Base-by-base conservation (phyloP, 2,797 vertebrate species). In the Eulemur albifrons region DNA sequence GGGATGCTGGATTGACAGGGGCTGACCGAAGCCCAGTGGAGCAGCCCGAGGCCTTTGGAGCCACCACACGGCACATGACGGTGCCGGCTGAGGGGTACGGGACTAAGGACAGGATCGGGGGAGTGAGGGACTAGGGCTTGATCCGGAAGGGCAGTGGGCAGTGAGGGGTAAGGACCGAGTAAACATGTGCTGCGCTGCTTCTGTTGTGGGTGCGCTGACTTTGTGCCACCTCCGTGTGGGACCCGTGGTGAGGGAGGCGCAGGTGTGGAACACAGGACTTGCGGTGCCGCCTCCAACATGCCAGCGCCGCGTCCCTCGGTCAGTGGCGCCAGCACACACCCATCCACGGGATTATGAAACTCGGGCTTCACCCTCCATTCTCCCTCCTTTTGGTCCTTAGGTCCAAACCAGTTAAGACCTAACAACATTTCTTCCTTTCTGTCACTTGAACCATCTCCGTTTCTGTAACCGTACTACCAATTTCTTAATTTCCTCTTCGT, bases 111-210 rank as follows among this genome's bases (percentile, higher is more conserved):
- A 5, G 20, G 40, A 38, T 73, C 17, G 59, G 59, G 27, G 5
- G 14, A 61, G 59, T 32, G 59, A 63, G 27, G 10, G 13, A 63
- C 30, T 6, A 30, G 59, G 52, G 52, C 20, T 17, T 63, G 63
- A 63, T 6, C 25, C 54, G 17, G 43, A 8, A 80, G 61, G 59
- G 5, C 14, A 30, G 38, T 67, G 35, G 69, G n/a, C 43, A 35
- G 43, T 4, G 21, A 61, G 40, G 20, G 40, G 15, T 4, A 21
- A 27, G 27, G 13, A 14, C 14, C 4, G 8, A 25, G 5, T 25
- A 32, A 17, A 15, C 30, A 4, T 15, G 57, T 12, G 12, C 2
- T 12, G 2, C 2, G 9, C 5, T 2, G 0, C 45, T 72, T 38
- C 45, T 2, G 0, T 14, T 3, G 32, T 9, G 38, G 2, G 27